Base-by-base conservation (phyloP, 2,113 vertebrate species). In the Paramormyrops kingsleyae region DNA sequence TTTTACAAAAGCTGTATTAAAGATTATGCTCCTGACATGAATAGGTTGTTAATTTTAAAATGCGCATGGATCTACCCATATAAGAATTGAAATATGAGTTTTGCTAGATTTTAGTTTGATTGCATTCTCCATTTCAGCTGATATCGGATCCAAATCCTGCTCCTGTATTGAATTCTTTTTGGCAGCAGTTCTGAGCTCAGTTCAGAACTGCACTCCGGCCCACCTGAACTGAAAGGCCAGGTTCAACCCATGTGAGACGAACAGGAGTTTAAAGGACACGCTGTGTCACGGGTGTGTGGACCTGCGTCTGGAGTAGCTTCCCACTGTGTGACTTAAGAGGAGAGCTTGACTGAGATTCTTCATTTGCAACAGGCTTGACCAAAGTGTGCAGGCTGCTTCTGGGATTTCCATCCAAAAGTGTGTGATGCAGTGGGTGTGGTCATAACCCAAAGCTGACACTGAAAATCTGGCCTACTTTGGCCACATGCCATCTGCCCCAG, bases 321-420 rank as follows among this genome's bases (percentile, higher is more conserved):
- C 27, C 47, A 47, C 66, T 49, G 46, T 88, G 56, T 17, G 44
- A 31, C 27, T 70, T 70, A n/a, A 42, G 5, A 42, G 35, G 1
- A 35, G 80, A 91, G 85, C 90, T 66, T 66, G 70, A 92, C 4
- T 59, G 44, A 89, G 90, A 91, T 91, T 85, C 90, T 89, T 91
- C 87, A 89, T 53, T 91, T 92, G 93, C 90, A 89, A 83, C 88
- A 59, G 91, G 91, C 89, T 90, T 90, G 93, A 93, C 93, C 92
- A 93, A 94, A 94, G 90, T 93, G 92, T 91, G 92, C 92, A 91
- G 89, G 80, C 56, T 85, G 91, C 91, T 89, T 83, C 24, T 24
- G 52, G 35, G 87, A 90, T 86, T 39, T 88, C 9, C 27, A 46
- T 88, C n/a, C 80, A 13, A 90, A 88, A 24, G 12, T 27, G 19